Base-by-base conservation (phyloP, 1,140 invertebrate species). In the Zaprionus camerounensis region DNA sequence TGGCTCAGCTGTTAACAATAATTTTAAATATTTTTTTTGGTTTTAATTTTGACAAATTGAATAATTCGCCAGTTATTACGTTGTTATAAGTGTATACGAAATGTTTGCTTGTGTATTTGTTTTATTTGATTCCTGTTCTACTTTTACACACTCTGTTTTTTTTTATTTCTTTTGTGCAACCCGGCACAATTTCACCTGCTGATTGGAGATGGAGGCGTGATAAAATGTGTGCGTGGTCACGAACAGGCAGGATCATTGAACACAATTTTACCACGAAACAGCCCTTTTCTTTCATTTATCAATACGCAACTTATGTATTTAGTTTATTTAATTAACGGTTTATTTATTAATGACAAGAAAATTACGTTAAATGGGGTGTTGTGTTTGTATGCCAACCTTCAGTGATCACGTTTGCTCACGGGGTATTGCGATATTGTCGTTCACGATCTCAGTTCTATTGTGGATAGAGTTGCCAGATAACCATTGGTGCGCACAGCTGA, bases 171-270 rank as follows among this genome's bases (percentile, higher is more conserved):
- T 71, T 75, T 58, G 24, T 46, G 44, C 46, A 65, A 55, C 55
- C 73, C 73, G 73, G 73, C 73, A 76, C 73, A 76, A 76, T 76
- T 76, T 65, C 36, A 65, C 61, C 68, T 61, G 73, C 44, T 71
- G 68, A 55, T 71, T 76, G 15, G 68, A 36, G 68, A 65, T 71
- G 73, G 34, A 44, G 13, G 12, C 62, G 58, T 74, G 68, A 71
- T 17, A 36, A 22, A 26, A 17, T 46, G 2, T 49, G 26, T 24
- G 46, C 46, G 17, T 24, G 46, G 22, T 51, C 46, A 51, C 46
- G 46, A 51, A 24, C 20, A 51, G 46, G 46, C 20, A 51, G 12
- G 46, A 12, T 51, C 46, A 24, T 51, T 24, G 11, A 12, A 24
- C 20, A 13, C 1, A 22, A 51, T 51, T 51, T 51, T 20, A 20